These are phyloP conservation scores for Oxyscelio sp. DNA, from an alignment of 2,888 invertebrate genomes.

Conservation along the genomic window DNA sequence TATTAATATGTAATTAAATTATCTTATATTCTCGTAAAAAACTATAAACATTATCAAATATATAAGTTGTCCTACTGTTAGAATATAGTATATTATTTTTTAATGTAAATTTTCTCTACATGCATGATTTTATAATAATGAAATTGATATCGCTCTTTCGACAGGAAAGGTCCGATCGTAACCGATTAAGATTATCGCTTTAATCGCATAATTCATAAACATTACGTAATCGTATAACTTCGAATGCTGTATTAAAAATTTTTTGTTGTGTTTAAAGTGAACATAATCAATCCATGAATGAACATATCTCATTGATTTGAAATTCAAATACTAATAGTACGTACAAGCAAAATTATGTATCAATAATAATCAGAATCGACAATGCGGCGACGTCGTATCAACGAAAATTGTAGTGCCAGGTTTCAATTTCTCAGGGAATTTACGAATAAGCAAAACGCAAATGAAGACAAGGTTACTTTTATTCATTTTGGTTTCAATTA, in stretches of 20 bases:
- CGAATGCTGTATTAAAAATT: neutral
- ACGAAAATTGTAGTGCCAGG: too few relatives aligned
- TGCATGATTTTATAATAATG: too few relatives aligned
- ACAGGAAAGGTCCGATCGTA: too few relatives aligned
- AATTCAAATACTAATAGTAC: neutral
- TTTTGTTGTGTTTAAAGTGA: neutral
- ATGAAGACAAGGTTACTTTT: slow-evolving; percentile 3
- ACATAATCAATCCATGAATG: neutral
- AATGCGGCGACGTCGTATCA: neutral
- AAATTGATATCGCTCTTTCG: too few relatives aligned
- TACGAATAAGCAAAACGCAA: neutral
- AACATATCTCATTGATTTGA: neutral
- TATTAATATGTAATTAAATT: too few relatives aligned
- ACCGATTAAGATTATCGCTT: too few relatives aligned
- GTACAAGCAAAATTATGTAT: neutral
- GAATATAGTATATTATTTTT: too few relatives aligned
- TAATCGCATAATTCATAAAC: neutral
- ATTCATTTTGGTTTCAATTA: neutral
- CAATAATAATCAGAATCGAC: neutral
- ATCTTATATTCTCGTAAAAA: too few relatives aligned
- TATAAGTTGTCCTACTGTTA: too few relatives aligned
- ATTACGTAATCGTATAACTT: neutral
- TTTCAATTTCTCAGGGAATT: too few relatives aligned
- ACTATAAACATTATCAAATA: too few relatives aligned
- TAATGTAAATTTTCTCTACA: too few relatives aligned